A percentile compares a stretch with the other conserved stretches of the same genome.
Evolutionary conservation across 64 coral and sea anemone genomes (phyloP).

Genomic region (Montipora cactus): DNA sequence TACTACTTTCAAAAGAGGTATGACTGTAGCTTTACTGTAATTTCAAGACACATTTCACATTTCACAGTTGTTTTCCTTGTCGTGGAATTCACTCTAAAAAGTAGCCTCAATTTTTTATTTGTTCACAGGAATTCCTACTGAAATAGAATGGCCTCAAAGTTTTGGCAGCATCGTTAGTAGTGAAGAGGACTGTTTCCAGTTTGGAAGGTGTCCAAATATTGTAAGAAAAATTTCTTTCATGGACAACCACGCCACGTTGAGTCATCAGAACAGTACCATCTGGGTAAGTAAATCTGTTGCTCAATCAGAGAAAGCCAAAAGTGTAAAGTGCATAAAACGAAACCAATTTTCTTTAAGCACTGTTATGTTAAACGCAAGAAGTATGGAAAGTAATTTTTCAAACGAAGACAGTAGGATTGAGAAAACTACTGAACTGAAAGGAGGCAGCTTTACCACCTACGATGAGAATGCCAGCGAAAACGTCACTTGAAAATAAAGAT

Average conservation of each 20-base stretch:
- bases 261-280: constrained; percentile 58
- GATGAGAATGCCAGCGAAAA: too few species aligned
- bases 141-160: constrained; percentile 36
- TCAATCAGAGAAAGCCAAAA: not conserved
- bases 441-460: too few species aligned
- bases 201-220: not conserved
- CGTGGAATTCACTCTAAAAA: not conserved
- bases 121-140: constrained; percentile 34
- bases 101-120: not conserved
- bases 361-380: too few species aligned
- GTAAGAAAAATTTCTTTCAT: not conserved
- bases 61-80: not conserved
- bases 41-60: too few species aligned
- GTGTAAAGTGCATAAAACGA: not conserved
- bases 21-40: not conserved
- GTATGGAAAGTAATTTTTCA: too few species aligned
- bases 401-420: too few species aligned
- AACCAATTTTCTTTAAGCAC: too few species aligned
- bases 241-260: not conserved
- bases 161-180: constrained; percentile 11
- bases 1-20: constrained; percentile 21
- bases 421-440: too few species aligned
- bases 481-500: too few species aligned
- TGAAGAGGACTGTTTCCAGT: constrained; percentile 37
- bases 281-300: constrained; percentile 39